Percentiles rank a stretch among this genome's conserved stretches.
phyloP scores from a whole-genome alignment of 1,140 invertebrate species.

The Caerostris darwini region DNA sequence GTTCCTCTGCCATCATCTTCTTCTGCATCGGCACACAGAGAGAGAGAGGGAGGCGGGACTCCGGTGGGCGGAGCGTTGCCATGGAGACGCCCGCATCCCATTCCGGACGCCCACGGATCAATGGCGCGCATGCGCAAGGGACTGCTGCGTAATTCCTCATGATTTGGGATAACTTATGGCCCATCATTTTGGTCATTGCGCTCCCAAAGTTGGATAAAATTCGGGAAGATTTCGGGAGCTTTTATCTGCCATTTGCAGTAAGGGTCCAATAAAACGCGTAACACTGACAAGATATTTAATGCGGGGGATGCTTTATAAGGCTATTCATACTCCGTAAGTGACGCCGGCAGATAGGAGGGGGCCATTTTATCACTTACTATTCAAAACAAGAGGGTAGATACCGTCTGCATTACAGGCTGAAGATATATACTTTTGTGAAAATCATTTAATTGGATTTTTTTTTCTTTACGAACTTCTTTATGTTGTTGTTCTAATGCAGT shows the following conservation, averaged over 20 bases:
- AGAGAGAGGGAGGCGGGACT: neutral
- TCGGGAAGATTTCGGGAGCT: neutral
- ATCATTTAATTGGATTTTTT: too few relatives aligned
- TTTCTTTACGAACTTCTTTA: too few relatives aligned
- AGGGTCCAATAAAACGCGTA: neutral
- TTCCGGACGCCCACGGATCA: constrained; percentile 1
- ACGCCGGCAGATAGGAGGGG: too few relatives aligned
- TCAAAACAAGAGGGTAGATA: too few relatives aligned
- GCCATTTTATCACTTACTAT: too few relatives aligned
- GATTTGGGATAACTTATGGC: constrained; percentile 1
- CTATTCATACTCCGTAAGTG: too few relatives aligned
- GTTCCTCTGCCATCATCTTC: neutral
- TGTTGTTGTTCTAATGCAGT: too few relatives aligned
- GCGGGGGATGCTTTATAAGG: neutral
- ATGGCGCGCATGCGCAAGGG: neutral
- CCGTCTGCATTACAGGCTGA: too few relatives aligned
- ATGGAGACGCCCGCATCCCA: constrained; percentile 22
- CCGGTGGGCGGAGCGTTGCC: neutral
- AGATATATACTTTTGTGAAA: too few relatives aligned
- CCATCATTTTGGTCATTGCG: neutral
- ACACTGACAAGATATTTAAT: neutral
- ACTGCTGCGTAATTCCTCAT: neutral
- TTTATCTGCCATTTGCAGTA: neutral
- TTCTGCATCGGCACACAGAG: too few relatives aligned
- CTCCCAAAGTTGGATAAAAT: neutral